Base-by-base conservation (phyloP, 1,140 invertebrate genomes). In the Leptinotarsa defecta region DNA sequence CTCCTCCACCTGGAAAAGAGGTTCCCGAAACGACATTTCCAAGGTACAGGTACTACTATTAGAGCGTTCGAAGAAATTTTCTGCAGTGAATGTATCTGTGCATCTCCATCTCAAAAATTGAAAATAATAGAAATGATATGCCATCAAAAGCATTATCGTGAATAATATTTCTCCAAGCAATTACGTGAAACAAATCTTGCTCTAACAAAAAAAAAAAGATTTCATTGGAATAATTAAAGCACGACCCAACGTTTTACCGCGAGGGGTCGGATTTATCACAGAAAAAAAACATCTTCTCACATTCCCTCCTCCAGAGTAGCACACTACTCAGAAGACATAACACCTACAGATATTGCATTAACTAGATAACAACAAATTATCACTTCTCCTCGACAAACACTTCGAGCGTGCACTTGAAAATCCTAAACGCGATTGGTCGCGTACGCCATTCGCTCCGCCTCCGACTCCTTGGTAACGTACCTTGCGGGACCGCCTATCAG, bases 361-460 rank as follows among this genome's bases (percentile, higher is more conserved):
- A 72, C 68, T 68, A 72, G 74, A 79, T 79, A 75, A 77, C 70
- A 79, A 77, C 77, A 78, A 80, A 80, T 80, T 80, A 80, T 75
- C 79, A 78, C 79, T 74, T 76, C 48, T 71, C 65, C 69, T 27
- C 72, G 68, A 73, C 76, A 74, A 71, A 68, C 71, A 71, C 69
- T 57, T 73, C 65, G 27, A 78, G 64, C 69, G 75, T 74, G 63
- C 72, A 76, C 76, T 80, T 71, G 64, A 65, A 76, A 74, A 63
- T 20, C 48, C 4, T 19, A 0, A n/a, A n/a, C 52, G 8, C 65
- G 48, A 79, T 80, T 80, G 79, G 79, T 69, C 52, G 72, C 63
- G 49, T 48, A 22, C 27, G 65, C 48, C 15, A 20, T 57, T 57
- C 17, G 70, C 77, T 75, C 74, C 77, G 74, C 79, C 79, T 67